Conservation (phyloP, 2,797 vertebrate genomes). For the Lithobates sylvaticus region DNA sequence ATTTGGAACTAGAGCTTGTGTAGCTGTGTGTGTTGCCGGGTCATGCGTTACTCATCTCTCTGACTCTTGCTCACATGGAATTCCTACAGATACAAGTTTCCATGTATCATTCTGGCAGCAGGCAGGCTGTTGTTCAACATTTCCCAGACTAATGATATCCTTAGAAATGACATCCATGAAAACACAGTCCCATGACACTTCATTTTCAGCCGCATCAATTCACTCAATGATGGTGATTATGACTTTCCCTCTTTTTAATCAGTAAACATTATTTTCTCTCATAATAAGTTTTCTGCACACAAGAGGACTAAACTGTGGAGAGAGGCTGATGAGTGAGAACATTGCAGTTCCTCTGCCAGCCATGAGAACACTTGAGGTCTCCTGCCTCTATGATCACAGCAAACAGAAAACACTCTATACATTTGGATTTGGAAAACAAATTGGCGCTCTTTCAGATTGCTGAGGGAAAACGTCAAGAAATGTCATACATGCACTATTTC, state of each 20-base stretch:
- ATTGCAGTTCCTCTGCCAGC: background rate
- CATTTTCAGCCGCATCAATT: conserved; percentile 43
- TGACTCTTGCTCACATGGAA: conserved; percentile 17
- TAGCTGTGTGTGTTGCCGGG: background rate
- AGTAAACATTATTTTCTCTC: conserved; percentile 46
- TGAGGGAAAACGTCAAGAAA: background rate
- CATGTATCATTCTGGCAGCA: conserved; percentile 45
- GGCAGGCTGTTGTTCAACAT: conserved; percentile 14
- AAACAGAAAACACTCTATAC: background rate
- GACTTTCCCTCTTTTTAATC: conserved; percentile 32
- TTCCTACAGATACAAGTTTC: conserved; percentile 29
- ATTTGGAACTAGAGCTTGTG: background rate
- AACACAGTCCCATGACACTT: conserved; percentile 54
- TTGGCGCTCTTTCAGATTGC: background rate
- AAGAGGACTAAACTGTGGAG: conserved; percentile 9
- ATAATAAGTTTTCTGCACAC: conserved; percentile 21
- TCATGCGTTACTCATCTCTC: conserved; percentile 32
- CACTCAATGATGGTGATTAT: conserved; percentile 25
- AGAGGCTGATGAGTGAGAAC: background rate
- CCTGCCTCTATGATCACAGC: background rate
- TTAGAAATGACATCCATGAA: conserved; percentile 37
- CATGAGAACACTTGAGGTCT: background rate
- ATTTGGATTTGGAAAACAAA: background rate
- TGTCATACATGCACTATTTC: background rate
- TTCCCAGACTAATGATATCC: conserved; percentile 55